A percentile compares a stretch with the other conserved stretches of the same genome.
phyloP scores from a whole-genome alignment of 2,113 vertebrate genomes.

The Rhinoptilus africanus region DNA sequence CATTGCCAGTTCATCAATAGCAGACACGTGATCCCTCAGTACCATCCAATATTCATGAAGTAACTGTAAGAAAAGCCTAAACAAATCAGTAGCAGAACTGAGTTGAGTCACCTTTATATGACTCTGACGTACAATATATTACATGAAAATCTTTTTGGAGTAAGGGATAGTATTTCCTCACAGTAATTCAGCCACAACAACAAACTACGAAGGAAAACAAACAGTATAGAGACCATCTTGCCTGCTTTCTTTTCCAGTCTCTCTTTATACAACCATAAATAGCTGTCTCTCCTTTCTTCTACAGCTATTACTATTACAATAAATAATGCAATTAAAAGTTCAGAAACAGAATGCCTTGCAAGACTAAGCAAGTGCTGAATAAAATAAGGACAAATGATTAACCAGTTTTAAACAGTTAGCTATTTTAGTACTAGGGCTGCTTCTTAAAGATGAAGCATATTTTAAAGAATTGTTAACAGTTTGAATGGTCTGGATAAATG shows the following conservation, averaged over 20 bases:
- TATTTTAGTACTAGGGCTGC: not conserved
- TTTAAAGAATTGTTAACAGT: not conserved
- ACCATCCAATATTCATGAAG: slow-evolving; percentile 99
- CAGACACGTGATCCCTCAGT: slow-evolving; percentile 92
- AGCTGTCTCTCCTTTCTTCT: not conserved
- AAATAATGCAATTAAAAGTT: not conserved
- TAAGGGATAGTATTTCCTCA: not conserved
- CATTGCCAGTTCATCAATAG: slow-evolving; percentile 97
- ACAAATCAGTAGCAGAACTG: not conserved
- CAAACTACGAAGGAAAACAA: not conserved
- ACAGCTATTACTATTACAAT: not conserved
- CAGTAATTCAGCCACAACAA: not conserved
- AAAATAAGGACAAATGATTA: not conserved
- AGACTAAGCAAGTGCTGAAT: not conserved
- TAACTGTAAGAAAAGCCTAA: slow-evolving; percentile 72
- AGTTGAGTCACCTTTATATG: not conserved
- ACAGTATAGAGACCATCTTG: not conserved
- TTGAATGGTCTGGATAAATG: not conserved
- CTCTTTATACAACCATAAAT: not conserved
- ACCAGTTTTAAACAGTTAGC: not conserved
- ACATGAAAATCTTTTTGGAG: not conserved
- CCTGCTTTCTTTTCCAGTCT: not conserved
- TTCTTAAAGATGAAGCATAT: not conserved
- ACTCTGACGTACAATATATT: not conserved
- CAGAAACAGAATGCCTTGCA: not conserved